Evolutionary conservation across 2,113 vertebrate species (phyloP).

Genomic region (Dryoscopus gambensis): DNA sequence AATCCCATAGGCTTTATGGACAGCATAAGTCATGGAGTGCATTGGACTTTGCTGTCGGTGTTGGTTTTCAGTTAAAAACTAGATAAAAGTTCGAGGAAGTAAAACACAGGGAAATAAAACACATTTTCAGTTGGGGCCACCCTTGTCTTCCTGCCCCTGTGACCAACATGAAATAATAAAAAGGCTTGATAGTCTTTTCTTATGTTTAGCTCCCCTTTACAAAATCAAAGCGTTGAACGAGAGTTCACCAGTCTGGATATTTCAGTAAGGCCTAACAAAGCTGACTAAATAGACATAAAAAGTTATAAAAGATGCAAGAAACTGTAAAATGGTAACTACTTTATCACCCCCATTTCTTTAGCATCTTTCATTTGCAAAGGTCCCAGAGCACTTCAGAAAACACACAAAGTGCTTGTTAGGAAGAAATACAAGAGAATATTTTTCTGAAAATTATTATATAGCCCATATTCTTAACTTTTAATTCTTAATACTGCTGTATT

Average conservation of each 20-base stretch:
- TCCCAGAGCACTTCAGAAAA: not conserved
- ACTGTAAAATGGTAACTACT: not conserved
- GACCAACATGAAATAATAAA: not conserved
- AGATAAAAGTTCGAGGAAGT: constrained; percentile 39
- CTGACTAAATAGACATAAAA: not conserved
- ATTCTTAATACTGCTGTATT: not conserved
- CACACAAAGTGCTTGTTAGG: not conserved
- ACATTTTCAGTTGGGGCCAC: not conserved
- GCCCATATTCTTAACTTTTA: not conserved
- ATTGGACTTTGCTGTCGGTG: not conserved
- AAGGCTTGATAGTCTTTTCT: not conserved
- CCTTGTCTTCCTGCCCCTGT: not conserved
- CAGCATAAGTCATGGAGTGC: constrained; percentile 38
- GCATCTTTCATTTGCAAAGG: not conserved
- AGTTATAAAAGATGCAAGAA: not conserved
- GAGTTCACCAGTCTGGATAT: not conserved
- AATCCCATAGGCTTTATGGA: constrained; percentile 48
- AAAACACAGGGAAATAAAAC: not conserved
- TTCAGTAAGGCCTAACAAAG: not conserved
- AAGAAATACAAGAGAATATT: not conserved
- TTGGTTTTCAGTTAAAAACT: constrained; percentile 61
- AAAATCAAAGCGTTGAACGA: not conserved
- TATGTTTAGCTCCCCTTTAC: not conserved
- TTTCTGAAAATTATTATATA: not conserved
- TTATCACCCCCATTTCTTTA: not conserved